Evolutionary conservation across 2,797 vertebrate species (phyloP), one percentile per base, ranked within the genome.

Genomic region (Holocentrus rufus): DNA sequence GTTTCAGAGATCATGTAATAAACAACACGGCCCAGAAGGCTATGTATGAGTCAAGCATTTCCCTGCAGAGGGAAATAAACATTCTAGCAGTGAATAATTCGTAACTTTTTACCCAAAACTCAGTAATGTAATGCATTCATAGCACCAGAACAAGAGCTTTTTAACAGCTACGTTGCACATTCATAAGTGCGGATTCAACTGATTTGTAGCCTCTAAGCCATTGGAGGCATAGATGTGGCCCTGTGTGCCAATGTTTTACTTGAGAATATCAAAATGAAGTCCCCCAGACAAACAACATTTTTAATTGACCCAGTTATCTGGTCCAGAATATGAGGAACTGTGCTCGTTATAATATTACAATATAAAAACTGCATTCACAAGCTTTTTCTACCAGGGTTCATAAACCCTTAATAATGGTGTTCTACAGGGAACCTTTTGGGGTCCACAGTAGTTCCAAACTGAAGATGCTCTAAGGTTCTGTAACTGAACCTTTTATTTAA

Each of bases 21-120:
- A 46, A 47, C 46, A 47, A 17, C 46, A 47, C 18, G 3, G 39
- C 6, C 69, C 59, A 55, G 25, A 77, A 5, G 13, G 25, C 66
- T 11, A 18, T 4, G 30, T 39, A 23, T 42, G n/a, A 65, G 42
- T 22, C n/a, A 65, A 65, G 46, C 23, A n/a, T n/a, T 17, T 42
- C 39, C 39, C 3, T 42, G 10, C 39, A 36, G 34, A 46, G 44
- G 13, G 31, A 15, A 46, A 46, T 42, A 49, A 53, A 8, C 10
- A 15, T 4, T 47, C 46, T 47, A 20, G 42, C 15, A 39, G 56
- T 27, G 17, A 50, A 44, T n/a, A n/a, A 53, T 22, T 15, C 3
- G 0, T 50, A 42, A n/a, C 14, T 54, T 49, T 52, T 30, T 10
- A 57, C 44, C 22, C 18, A 14, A 25, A 39, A 34, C 17, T 17